Base-by-base conservation (phyloP, 2,113 vertebrate genomes). In the Periophthalmus modestus region DNA sequence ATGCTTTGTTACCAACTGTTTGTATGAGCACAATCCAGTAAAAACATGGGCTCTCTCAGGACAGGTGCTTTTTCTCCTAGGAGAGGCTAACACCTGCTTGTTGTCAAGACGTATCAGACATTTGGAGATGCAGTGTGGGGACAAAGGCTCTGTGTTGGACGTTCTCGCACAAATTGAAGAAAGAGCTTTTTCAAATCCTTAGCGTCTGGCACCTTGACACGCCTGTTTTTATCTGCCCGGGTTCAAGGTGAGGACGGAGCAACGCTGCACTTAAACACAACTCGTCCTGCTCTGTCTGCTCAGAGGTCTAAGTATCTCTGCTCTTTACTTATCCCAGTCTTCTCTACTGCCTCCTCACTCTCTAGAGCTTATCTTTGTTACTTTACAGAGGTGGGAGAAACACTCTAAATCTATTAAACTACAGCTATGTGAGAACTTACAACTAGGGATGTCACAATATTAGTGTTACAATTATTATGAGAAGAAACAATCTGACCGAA, bases 191-290 rank as follows among this genome's bases (percentile, higher is more conserved):
- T 69, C 75, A 7, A 10, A 28, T 79, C 68, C 63, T 80, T 79
- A 46, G 68, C 74, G 28, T 74, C 69, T 67, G 57, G 6, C 80
- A 52, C 59, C 1, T 50, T 85, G 84, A 82, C 84, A 86, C 74
- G 68, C 70, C 74, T 33, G 66, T 82, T 89, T 91, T 91, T 80
- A 88, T 87, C 81, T 76, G 72, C 62, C n/a, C 3, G 47, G 57
- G 87, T 86, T 87, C 87, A 87, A 89, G 69, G 83, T 43, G 16
- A 86, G 75, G 78, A 72, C 16, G 7, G 55, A 39, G 71, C 68
- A 69, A 69, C 71, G 84, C 81, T 79, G 74, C 82, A 77, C 81
- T 86, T 79, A 76, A 82, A 84, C 76, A 70, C 61, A 78, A 48
- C 52, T 5, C 24, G 34, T 58, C 33, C 2, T 15, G 76, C 73